Evolutionary conservation across 2,113 vertebrate genomes (phyloP).

Genomic region (Fulica atra): DNA sequence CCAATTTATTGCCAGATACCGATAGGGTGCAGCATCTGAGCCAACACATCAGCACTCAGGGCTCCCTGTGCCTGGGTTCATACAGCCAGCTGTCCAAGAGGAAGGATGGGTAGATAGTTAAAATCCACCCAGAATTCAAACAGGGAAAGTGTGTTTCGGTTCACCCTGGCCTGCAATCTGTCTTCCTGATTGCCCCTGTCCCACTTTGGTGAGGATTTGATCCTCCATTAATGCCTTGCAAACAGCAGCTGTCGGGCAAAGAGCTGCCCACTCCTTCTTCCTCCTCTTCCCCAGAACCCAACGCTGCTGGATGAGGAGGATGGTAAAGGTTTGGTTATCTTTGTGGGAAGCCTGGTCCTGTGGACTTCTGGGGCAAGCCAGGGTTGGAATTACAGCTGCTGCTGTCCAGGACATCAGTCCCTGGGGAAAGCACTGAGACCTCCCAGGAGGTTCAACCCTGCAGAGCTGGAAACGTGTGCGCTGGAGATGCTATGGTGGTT

Average conservation of each 20-base stretch:
- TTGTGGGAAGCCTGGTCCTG: neutral
- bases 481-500: rapidly evolving
- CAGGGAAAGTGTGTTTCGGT: neutral
- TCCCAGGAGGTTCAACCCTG: rapidly evolving
- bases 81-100: neutral
- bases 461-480: neutral
- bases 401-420: neutral
- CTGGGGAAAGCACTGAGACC: neutral
- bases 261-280: neutral
- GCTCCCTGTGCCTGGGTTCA: neutral
- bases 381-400: neutral
- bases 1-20: rapidly evolving
- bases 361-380: neutral
- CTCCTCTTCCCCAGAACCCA: rapidly evolving
- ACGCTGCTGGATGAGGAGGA: rapidly evolving
- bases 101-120: neutral
- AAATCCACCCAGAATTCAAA: neutral
- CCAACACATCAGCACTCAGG: neutral
- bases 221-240: neutral
- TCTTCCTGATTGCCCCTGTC: neutral
- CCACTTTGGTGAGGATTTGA: rapidly evolving
- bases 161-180: neutral
- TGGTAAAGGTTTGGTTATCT: neutral
- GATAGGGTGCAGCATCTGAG: neutral
- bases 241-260: neutral